Evolutionary conservation across 2,113 vertebrate genomes (phyloP).

Genomic region (Lagopus leucura): DNA sequence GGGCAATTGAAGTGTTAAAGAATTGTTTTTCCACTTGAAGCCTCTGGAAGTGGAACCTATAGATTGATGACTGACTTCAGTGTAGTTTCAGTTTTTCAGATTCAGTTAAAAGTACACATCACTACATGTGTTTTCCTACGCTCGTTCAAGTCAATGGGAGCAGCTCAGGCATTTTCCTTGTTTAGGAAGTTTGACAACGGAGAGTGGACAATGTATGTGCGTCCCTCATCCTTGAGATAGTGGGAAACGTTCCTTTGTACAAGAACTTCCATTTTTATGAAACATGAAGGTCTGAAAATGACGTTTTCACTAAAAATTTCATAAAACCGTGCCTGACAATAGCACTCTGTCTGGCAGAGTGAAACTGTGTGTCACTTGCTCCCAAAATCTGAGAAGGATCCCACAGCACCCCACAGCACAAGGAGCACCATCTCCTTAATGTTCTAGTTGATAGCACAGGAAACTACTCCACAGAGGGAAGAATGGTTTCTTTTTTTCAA

Average conservation of each 20-base stretch:
- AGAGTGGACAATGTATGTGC: neutral
- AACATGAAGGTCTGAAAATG: neutral
- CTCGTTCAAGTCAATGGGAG: rapidly evolving
- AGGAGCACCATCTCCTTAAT: neutral
- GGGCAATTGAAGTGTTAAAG: neutral
- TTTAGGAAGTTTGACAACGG: neutral
- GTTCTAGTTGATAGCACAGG: neutral
- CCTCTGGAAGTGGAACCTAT: neutral
- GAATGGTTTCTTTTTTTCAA: neutral
- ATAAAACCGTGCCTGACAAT: neutral
- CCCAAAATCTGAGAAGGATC: neutral
- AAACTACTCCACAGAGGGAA: neutral
- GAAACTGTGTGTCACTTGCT: neutral
- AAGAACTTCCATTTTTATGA: neutral
- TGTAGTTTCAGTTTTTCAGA: neutral
- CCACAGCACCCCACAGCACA: rapidly evolving
- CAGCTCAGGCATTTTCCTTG: neutral
- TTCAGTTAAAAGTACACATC: neutral
- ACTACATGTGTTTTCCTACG: neutral
- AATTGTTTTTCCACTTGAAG: neutral
- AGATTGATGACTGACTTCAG: neutral
- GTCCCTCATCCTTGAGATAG: neutral
- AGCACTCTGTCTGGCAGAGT: neutral
- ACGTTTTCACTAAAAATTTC: neutral
- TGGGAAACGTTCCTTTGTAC: neutral